Evolutionary conservation across 2,797 vertebrate species (phyloP), one percentile per base, ranked within the genome.

Genomic region (Clarias laeviceps): DNA sequence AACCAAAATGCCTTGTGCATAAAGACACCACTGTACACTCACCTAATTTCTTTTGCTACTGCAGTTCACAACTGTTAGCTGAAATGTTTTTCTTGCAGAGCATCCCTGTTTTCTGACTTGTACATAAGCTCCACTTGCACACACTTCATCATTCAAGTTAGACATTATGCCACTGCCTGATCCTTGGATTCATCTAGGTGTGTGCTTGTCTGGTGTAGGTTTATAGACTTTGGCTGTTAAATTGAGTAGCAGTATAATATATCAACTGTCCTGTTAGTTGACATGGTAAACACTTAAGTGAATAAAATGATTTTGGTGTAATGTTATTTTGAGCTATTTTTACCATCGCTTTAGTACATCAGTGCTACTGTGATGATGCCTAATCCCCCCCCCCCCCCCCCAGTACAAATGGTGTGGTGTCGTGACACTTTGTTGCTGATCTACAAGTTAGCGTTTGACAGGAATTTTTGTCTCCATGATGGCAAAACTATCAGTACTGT

Each of bases 181-280:
- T 77, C 37, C 65, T 62, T n/a, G 66, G 80, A 40, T 76, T 76
- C 29, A 68, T 74, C 18, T 45, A 12, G 29, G 54, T 74, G 50
- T 87, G 65, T 85, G 37, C 1, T 15, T 32, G 14, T 61, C 27
- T 29, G 68, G 79, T 83, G 5, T 22, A 81, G 79, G 72, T 85
- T 88, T 82, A 89, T 83, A 89, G 77, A 70, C 80, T 86, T 80
- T 72, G 80, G 80, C 86, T 89, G n/a, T 11, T 88, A 85, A 93
- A 85, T 91, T 88, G 87, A 88, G 93, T 88, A 87, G 85, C 65
- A 17, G 85, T 90, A 80, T 93, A 89, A 93, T 83, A 87, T 88
- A 83, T 82, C 27, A 37, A 37, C 88, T 87, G 86, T 90, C 88
- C 90, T 87, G 92, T 94, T 93, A 91, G 88, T 84, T 87, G 88